Evolutionary conservation across 2,797 vertebrate species (phyloP).

Genomic region (Argyrosomus regius): DNA sequence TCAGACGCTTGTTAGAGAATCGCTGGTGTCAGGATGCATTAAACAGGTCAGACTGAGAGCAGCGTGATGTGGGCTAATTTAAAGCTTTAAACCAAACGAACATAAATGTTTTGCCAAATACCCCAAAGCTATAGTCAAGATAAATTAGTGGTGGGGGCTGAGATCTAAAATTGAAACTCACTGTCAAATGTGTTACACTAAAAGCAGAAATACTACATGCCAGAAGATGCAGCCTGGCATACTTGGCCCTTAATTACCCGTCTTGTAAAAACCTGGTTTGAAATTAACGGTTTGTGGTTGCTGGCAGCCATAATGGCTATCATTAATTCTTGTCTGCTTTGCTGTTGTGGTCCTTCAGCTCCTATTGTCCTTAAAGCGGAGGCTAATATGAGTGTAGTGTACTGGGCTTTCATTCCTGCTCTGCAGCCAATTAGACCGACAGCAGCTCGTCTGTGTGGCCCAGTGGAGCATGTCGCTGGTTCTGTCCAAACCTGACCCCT

Average conservation of each 20-base stretch:
- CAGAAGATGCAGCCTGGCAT: conserved; percentile 62
- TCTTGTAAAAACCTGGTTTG: conserved; percentile 73
- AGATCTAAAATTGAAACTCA: conserved; percentile 66
- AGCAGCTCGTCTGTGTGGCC: conserved; percentile 68
- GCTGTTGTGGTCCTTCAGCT: conserved; percentile 72
- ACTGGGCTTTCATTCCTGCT: conserved; percentile 57
- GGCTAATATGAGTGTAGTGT: conserved; percentile 56
- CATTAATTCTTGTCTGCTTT: conserved; percentile 83
- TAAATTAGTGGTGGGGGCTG: conserved; percentile 64
- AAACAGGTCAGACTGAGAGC: conserved; percentile 70
- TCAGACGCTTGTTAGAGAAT: conserved; percentile 68
- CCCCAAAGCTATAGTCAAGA: conserved; percentile 74
- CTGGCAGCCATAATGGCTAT: conserved; percentile 74
- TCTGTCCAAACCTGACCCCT: conserved; percentile 71
- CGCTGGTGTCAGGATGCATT: conserved; percentile 73
- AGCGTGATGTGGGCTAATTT: conserved; percentile 70
- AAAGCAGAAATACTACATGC: conserved; percentile 62
- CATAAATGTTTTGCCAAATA: conserved; percentile 81
- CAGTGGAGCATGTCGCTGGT: conserved; percentile 72
- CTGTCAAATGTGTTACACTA: conserved; percentile 69
- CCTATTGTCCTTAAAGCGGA: conserved; percentile 73
- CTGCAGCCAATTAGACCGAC: conserved; percentile 75
- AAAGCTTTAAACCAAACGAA: conserved; percentile 68
- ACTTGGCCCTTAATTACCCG: conserved; percentile 65
- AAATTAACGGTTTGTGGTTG: conserved; percentile 73